Evolutionary conservation across 2,113 vertebrate species (phyloP), one percentile per base, ranked within the genome.

Genomic region (Scortum barcoo): DNA sequence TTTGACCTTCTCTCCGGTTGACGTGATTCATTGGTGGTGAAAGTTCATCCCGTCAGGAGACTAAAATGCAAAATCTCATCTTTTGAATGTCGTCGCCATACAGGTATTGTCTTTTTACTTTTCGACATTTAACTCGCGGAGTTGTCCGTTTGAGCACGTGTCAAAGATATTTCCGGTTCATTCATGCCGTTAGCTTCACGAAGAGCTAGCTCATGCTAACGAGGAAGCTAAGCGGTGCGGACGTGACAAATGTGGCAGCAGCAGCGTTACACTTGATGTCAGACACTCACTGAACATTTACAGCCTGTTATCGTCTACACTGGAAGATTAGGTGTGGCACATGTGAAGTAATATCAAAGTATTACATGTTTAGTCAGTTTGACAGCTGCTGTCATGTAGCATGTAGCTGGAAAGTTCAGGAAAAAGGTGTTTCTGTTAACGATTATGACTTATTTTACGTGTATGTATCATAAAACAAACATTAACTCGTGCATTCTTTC

Each of bases 1-100:
- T 44, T 33, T 86, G 90, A 93, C 93, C 93, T 93, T 94, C 84
- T 14, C 24, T 5, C 17, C 16, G 3, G 63, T 22, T 81, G 76
- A 68, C 81, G 56, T 85, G 72, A 70, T 13, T 33, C 8, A n/a
- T 48, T 0, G 48, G 53, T 16, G 46, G 48, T 11, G 76, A 73
- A 73, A 56, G 5, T 60, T 40, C 38, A 22, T 28, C 26, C 17
- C 22, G 36, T 16, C 53, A 3, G 68, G 14, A 81, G 1, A 3
- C 20, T 24, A 75, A 77, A 51, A 92, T 88, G 72, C 33, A n/a
- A 22, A 42, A 12, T 78, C 28, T 24, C 2, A 11, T 14, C 16
- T 36, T 30, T 16, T 90, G 81, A 92, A 70, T 48, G 38, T 3
- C 19, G 14, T 80, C 72, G 40, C 1, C 38, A 10, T 38, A 26